Percentiles rank a stretch among this genome's conserved stretches.
Evolutionary conservation across 1,140 invertebrate genomes (phyloP).

Genomic region (Scaptomyza hsui): DNA sequence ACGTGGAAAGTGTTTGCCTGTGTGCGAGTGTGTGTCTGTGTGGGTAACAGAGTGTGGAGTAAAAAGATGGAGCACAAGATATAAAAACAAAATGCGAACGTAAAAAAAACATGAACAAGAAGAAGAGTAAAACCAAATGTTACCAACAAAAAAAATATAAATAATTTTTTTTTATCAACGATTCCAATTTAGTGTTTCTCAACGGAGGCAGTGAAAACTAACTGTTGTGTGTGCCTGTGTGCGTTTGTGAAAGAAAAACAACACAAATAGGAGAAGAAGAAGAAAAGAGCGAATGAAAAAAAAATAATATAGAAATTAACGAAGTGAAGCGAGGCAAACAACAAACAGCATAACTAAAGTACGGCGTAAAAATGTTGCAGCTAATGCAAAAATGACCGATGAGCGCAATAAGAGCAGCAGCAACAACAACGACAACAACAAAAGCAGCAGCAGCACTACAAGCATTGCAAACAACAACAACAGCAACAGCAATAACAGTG

Average conservation of each 20-base stretch:
- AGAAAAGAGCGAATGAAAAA: constrained; percentile 29
- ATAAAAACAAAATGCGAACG: constrained; percentile 48
- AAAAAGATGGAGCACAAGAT: constrained; percentile 51
- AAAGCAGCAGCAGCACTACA: constrained; percentile 19
- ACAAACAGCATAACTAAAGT: constrained; percentile 43
- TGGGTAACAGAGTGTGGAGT: constrained; percentile 47
- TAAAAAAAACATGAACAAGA: constrained; percentile 20
- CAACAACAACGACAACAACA: constrained; percentile 53
- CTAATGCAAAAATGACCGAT: constrained; percentile 85
- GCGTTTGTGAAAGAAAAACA: constrained; percentile 40
- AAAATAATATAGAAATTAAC: constrained; percentile 30
- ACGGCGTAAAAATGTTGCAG: constrained; percentile 51
- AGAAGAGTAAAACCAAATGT: constrained; percentile 14
- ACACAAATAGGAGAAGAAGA: constrained; percentile 31
- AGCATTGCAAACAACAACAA: constrained; percentile 22
- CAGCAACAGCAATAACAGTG: constrained; percentile 44
- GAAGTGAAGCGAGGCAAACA: constrained; percentile 37
- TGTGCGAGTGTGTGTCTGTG: constrained; percentile 17
- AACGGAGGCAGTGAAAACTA: constrained; percentile 39
- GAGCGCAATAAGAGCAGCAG: constrained; percentile 76
- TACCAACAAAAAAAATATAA: neutral
- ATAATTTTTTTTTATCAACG: constrained; percentile 4
- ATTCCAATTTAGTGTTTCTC: constrained; percentile 25
- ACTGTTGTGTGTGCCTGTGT: constrained; percentile 35
- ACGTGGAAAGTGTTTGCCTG: constrained; percentile 49